These are phyloP conservation scores for Encarsia formosa DNA, from an alignment of 2,888 invertebrate species.

Conservation along the genomic window DNA sequence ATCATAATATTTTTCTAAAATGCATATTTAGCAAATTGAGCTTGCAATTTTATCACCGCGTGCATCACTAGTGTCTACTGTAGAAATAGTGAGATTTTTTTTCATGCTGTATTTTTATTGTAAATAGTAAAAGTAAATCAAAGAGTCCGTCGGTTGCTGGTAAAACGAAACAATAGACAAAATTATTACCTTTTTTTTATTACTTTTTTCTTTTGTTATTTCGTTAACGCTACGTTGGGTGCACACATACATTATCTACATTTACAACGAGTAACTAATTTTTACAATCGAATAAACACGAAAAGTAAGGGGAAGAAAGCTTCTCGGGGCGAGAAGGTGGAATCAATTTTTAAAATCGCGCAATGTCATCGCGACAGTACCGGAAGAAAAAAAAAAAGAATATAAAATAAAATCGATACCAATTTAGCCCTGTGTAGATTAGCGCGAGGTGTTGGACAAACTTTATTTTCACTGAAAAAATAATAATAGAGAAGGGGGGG, in stretches of 20 bases:
- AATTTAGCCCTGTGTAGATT: slow-evolving; percentile 5
- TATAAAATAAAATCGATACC: slow-evolving; percentile 12
- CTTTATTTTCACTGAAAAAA: neutral
- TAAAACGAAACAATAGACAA: neutral
- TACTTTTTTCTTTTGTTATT: neutral
- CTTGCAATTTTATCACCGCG: slow-evolving; percentile 21
- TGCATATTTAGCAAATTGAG: slow-evolving; percentile 23
- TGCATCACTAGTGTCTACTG: slow-evolving; percentile 19
- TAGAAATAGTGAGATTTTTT: slow-evolving; percentile 20
- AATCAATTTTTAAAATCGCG: too few relatives aligned
- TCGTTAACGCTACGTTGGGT: too few relatives aligned
- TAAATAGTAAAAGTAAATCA: slow-evolving; percentile 12
- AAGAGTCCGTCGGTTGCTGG: slow-evolving; percentile 2
- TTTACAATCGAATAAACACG: too few relatives aligned
- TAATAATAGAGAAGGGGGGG: neutral
- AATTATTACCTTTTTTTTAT: neutral
- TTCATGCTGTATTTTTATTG: too few relatives aligned
- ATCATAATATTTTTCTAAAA: slow-evolving; percentile 12
- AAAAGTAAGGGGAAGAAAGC: too few relatives aligned
- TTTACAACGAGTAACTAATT: too few relatives aligned
- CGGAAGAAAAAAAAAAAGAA: too few relatives aligned
- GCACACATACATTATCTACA: too few relatives aligned
- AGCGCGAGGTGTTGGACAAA: neutral
- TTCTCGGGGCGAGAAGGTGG: too few relatives aligned
- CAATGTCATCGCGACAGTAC: too few relatives aligned